Evolutionary conservation across 2,888 invertebrate species (phyloP), one percentile per base, ranked within the genome.

Genomic region (Ametastegia equiseti): DNA sequence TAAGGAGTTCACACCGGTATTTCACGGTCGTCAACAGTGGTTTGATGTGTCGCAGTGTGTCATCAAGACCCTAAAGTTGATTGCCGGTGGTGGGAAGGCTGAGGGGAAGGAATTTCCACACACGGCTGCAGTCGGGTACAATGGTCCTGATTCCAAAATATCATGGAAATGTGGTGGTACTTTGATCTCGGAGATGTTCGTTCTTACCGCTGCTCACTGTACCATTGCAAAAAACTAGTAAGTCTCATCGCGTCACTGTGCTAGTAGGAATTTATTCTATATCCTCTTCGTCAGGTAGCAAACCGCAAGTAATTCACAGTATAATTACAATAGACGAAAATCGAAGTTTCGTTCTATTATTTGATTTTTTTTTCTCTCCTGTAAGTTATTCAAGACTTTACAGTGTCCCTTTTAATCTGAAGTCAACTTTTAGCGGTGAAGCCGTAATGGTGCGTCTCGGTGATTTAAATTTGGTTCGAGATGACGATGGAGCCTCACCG

Each of bases 171-270:
- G 75, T 13, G 96, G 96, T 0, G 96, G 96, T 0, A 93, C 94
- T 13, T 91, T 96, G 7, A 94, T 96, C 80, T 94, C 94, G 79
- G 88, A 94, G 1, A 92, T 92, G 6, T 95, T 93, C 88, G 94
- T 96, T 39, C 87, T 96, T 2, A 95, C 95, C 0, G 96, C 96
- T 0, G 96, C 95, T 0, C 96, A 96, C 88, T 96, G 96, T 85
- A 88, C 83, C 27, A 50, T 30, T 47, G 50, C 82, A 7, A 2
- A 13, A 13, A 63, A 79, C 9, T 83, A 82, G 85, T 84, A 83
- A 75, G 73, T 50, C 9, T 47, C 27, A 11, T 33, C 4, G 13
- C 13, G 15, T 33, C 13, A 63, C 33, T 33, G 30, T 33, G n/a
- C n/a, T 30, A 39, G 9, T 0, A 19, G 33, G 6, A 63, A 63